These are phyloP conservation scores for Syngnathoides biaculeatus DNA, from an alignment of 2,113 vertebrate genomes.

Conservation along the genomic window DNA sequence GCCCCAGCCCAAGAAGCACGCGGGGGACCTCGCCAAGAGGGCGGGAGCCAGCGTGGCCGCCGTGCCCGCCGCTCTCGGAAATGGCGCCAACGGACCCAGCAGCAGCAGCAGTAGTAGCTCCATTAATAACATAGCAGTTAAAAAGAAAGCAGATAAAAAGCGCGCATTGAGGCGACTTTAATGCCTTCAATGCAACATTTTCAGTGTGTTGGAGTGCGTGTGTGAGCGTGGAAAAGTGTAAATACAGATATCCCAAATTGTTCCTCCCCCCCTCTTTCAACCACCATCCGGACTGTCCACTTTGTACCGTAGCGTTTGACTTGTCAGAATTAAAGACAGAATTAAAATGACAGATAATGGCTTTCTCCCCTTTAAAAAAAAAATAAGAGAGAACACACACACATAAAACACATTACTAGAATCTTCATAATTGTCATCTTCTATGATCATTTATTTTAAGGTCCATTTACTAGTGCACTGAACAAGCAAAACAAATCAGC, in stretches of 20 bases:
- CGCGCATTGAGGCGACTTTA: conserved; percentile 88
- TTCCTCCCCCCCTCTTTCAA: conserved; percentile 48
- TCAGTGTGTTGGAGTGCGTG: conserved; percentile 25
- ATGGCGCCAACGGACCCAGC: conserved; percentile 61
- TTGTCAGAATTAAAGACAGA: background rate
- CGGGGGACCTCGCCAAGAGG: conserved; percentile 79
- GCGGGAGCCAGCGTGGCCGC: conserved; percentile 68
- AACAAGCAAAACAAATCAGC: no score
- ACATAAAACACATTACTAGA: background rate
- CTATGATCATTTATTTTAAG: no score
- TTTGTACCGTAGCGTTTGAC: conserved; percentile 48
- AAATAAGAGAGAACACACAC: background rate
- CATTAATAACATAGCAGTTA: conserved; percentile 75
- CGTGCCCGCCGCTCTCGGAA: conserved; percentile 56
- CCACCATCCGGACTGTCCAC: conserved; percentile 40
- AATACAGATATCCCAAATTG: conserved; percentile 72
- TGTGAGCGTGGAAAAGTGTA: conserved; percentile 45
- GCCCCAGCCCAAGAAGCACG: conserved; percentile 89
- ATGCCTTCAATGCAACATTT: conserved; percentile 38
- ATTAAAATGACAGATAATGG: background rate
- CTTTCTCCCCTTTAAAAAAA: background rate
- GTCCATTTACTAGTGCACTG: no score
- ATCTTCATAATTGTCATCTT: background rate
- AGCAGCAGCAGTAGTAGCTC: conserved; percentile 61
- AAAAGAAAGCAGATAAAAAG: conserved; percentile 93